Percentiles rank a stretch among this genome's conserved stretches.
Evolutionary conservation across 2,888 invertebrate species (phyloP).

Genomic region (Acrobasis suavella): DNA sequence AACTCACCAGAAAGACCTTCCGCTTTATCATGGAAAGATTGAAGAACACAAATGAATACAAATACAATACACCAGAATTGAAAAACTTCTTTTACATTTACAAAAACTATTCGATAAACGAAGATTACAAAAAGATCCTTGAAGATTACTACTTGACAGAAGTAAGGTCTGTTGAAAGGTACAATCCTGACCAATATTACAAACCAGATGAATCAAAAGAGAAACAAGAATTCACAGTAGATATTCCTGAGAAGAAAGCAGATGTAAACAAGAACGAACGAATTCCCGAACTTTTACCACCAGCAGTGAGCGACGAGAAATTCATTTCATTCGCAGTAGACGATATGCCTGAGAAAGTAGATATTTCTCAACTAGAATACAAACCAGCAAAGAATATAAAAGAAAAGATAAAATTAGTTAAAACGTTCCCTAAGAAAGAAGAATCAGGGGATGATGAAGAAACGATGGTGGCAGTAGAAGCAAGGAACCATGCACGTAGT

Average conservation of each 20-base stretch:
- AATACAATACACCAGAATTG: constrained; percentile 81
- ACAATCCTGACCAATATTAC: constrained; percentile 54
- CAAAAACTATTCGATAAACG: constrained; percentile 84
- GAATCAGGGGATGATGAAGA: constrained; percentile 78
- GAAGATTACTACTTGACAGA: constrained; percentile 84
- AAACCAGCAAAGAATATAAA: constrained; percentile 78
- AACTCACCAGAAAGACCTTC: constrained; percentile 71
- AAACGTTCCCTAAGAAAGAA: constrained; percentile 73
- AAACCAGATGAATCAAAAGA: constrained; percentile 53
- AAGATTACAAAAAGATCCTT: constrained; percentile 82
- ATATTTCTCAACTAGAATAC: constrained; percentile 57
- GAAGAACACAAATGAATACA: constrained; percentile 74
- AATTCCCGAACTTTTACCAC: constrained; percentile 59
- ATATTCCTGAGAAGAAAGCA: constrained; percentile 56
- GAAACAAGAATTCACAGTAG: constrained; percentile 53
- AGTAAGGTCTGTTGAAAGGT: constrained; percentile 81
- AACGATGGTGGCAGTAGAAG: constrained; percentile 84
- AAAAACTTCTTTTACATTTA: constrained; percentile 87
- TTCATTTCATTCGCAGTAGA: constrained; percentile 76
- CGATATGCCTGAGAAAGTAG: constrained; percentile 71
- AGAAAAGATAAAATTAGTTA: constrained; percentile 80
- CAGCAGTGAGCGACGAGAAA: constrained; percentile 79
- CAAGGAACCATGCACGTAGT: constrained; percentile 74
- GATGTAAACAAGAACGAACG: constrained; percentile 57
- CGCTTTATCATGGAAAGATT: constrained; percentile 74